Conservation (phyloP, 2,797 vertebrate genomes). For the Macroramphosus scolopax region DNA sequence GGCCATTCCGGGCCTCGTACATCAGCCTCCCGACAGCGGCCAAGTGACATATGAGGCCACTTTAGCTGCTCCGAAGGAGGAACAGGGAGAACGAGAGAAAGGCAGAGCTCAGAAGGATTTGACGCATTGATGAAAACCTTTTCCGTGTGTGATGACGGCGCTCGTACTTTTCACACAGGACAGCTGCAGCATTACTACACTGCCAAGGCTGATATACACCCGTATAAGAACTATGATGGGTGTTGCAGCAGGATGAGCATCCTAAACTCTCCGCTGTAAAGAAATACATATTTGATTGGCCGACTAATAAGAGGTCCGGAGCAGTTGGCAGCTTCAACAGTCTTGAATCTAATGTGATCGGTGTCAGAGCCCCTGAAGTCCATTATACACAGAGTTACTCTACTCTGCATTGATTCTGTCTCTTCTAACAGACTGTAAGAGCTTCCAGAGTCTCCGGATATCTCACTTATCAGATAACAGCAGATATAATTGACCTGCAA, state of each 20-base stretch:
- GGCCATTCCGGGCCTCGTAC: constrained; percentile 55
- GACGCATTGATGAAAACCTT: constrained; percentile 4
- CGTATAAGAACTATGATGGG: too few relatives aligned
- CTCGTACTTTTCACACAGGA: constrained; percentile 4
- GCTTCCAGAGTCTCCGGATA: constrained; percentile 49
- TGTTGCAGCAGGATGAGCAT: too few relatives aligned
- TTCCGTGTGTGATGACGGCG: constrained; percentile 7
- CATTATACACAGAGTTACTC: constrained; percentile 58
- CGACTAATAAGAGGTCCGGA: constrained; percentile 57
- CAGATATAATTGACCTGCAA: constrained; percentile 46
- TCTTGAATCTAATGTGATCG: constrained; percentile 46
- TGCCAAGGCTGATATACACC: too few relatives aligned
- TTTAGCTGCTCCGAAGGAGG: constrained; percentile 41
- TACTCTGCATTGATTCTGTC: constrained; percentile 60
- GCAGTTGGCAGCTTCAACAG: constrained; percentile 50
- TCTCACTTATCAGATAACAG: constrained; percentile 52
- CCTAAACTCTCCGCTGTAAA: too few relatives aligned
- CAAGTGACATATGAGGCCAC: constrained; percentile 64
- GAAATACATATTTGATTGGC: constrained; percentile 48
- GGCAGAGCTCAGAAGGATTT: constrained; percentile 16
- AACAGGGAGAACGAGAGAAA: constrained; percentile 14
- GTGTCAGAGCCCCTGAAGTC: constrained; percentile 53
- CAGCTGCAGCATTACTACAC: background rate
- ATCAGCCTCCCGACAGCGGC: constrained; percentile 65
- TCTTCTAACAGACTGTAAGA: constrained; percentile 57